phyloP scores from a whole-genome alignment of 2,888 invertebrate species.

The Cactoblastis cactorum region DNA sequence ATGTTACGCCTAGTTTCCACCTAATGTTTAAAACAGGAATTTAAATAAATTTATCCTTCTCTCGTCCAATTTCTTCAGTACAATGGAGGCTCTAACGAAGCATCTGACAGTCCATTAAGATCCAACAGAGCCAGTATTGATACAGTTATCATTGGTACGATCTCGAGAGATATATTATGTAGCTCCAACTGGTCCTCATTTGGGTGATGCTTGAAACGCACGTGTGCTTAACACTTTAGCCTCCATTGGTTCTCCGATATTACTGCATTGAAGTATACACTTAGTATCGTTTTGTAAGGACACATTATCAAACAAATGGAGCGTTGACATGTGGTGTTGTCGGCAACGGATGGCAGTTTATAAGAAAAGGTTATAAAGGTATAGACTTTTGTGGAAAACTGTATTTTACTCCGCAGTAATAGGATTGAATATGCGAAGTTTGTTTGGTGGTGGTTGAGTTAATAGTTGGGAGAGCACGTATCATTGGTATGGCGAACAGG shows the following conservation, averaged over 20 bases:
- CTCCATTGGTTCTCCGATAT: conserved; percentile 31
- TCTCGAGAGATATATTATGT: conserved; percentile 57
- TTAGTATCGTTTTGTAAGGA: conserved; percentile 23
- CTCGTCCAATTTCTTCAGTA: conserved; percentile 3
- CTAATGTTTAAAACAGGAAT: background rate
- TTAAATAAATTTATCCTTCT: background rate
- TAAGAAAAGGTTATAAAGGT: conserved; percentile 47
- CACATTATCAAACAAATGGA: conserved; percentile 25
- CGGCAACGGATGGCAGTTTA: conserved; percentile 37
- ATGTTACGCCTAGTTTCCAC: background rate
- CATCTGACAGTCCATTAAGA: conserved; percentile 40
- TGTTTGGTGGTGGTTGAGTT: conserved; percentile 30
- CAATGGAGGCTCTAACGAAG: conserved; percentile 30
- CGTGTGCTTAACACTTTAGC: conserved; percentile 64
- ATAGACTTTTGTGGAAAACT: conserved; percentile 10
- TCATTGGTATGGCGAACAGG: conserved; percentile 64
- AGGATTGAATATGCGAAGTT: conserved; percentile 30
- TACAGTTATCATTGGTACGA: conserved; percentile 61
- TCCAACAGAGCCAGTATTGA: conserved; percentile 45
- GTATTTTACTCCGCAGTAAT: conserved; percentile 22
- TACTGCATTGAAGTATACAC: conserved; percentile 16
- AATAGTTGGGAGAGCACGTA: conserved; percentile 29
- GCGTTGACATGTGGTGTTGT: conserved; percentile 40
- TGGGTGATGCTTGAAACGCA: conserved; percentile 69
- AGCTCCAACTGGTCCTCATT: conserved; percentile 63